Base-by-base conservation (phyloP, 1,140 invertebrate genomes). In the Heliconius hewitsoni region DNA sequence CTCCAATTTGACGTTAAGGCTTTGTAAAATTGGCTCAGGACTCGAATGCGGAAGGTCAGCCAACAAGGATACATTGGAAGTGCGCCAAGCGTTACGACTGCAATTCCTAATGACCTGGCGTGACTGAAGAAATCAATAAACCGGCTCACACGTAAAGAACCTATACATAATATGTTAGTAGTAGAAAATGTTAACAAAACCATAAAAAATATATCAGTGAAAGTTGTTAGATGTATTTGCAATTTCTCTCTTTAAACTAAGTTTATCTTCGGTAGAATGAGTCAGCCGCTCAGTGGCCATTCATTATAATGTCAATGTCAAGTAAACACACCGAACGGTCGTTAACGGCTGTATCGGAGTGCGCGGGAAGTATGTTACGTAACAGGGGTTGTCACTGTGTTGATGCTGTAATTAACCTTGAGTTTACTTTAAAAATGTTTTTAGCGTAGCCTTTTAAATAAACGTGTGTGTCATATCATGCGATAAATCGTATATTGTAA, bases 251-350 rank as follows among this genome's bases (percentile, higher is more conserved):
- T 50, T 71, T 39, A 74, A 66, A 78, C 77, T 23, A 73, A 81
- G 50, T 30, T 74, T 72, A 73, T 81, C 76, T 81, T 78, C 77
- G 73, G 78, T 76, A 16, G 78, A 80, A 55, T 84, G 84, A 85
- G 55, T 82, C 74, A 82, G 82, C 82, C 71, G 55, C 55, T 79
- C 55, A 39, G 37, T 46, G 77, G 79, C 71, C 71, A 83, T 83
- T 83, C 72, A 84, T 84, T 82, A 85, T 78, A 82, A 82, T 84
- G 79, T 86, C 83, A 84, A 86, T 86, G 85, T 82, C 84, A 84
- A 77, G 71, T 72, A 76, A 81, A 81, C 82, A 81, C 82, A 80
- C 73, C 71, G 80, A 78, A 57, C 77, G 75, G 80, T 84, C 83
- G 81, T 84, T 84, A 84, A 76, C 73, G 77, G 60, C 55, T 70